phyloP scores from a whole-genome alignment of 1,140 invertebrate genomes.

The Amphibalanus amphitrite region DNA sequence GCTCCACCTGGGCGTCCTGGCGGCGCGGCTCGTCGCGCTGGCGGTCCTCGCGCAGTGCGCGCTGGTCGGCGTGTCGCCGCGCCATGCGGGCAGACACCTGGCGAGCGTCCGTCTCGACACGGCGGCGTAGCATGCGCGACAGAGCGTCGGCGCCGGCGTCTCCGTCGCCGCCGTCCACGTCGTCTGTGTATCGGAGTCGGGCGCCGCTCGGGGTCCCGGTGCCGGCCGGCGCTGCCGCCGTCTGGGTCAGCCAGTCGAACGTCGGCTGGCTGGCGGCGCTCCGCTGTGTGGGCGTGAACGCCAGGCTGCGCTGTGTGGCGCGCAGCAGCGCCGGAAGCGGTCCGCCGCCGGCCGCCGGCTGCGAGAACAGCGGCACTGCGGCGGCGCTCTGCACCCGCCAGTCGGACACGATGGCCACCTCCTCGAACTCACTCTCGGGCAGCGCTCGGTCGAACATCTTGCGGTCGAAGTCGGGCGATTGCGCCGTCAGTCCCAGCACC shows the following conservation, averaged over 20 bases:
- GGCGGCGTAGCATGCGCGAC: slow-evolving; percentile 5
- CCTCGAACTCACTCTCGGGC: slow-evolving; percentile 34
- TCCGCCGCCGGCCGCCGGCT: slow-evolving; percentile 23
- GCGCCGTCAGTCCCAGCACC: slow-evolving; percentile 31
- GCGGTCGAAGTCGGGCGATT: slow-evolving; percentile 34
- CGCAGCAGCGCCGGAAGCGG: slow-evolving; percentile 17
- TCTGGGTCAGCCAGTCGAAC: slow-evolving; percentile 11
- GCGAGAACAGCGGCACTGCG: slow-evolving; percentile 42
- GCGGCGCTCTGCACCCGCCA: slow-evolving; percentile 37
- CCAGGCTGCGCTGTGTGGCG: slow-evolving; percentile 17
- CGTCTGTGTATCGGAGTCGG: slow-evolving; percentile 4
- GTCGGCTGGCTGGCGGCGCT: slow-evolving; percentile 21
- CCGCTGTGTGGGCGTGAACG: slow-evolving; percentile 5
- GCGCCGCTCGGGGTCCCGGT: not conserved
- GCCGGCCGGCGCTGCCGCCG: slow-evolving; percentile 18
- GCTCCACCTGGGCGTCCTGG: slow-evolving; percentile 20
- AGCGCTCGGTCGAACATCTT: slow-evolving; percentile 40
- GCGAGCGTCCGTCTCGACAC: not conserved
- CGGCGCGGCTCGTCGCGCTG: not conserved
- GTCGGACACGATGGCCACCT: slow-evolving; percentile 18
- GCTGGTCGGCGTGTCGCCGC: not conserved
- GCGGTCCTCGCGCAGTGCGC: not conserved
- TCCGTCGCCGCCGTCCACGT: not conserved
- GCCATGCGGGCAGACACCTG: not conserved
- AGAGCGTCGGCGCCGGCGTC: not conserved